Evolutionary conservation across 2,888 invertebrate genomes (phyloP), one percentile per base, ranked within the genome.

Genomic region (Apamea monoglypha): DNA sequence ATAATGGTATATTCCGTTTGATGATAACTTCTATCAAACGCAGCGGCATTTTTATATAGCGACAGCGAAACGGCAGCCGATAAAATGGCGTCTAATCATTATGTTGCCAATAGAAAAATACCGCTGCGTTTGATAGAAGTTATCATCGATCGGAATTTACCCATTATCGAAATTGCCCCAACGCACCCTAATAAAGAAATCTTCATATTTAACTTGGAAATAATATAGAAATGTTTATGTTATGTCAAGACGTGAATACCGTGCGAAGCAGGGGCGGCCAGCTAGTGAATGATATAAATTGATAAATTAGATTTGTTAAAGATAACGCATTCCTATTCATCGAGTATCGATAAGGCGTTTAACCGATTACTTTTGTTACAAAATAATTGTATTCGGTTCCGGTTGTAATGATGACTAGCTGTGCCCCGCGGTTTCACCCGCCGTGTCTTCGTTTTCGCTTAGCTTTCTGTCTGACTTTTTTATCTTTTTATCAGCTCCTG

Each of bases 321-420:
- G 83, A 84, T 84, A 81, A 66, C 79, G 63, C 71, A 84, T 84
- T 84, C 74, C 76, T 59, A 7, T 69, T 71, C 56, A 59, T 59
- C 53, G 69, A 70, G 53, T 53, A 64, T 68, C 29, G 83, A 80
- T 83, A 83, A 76, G 64, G 18, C 12, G 21, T 56, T 70, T 53
- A 64, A 84, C 68, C 77, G 81, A 81, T 81, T 68, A 84, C 25
- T 59, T 53, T 72, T 61, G 36, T 71, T 50, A 50, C 59, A 75
- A 69, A 75, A 47, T 53, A 74, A 72, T 74, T 36, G 36, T 64
- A 36, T 70, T 66, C 14, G 36, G 47, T 75, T 83, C 70, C 75
- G 73, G 61, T n/a, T 61, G 53, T 53, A 67, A 40, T 36, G 53
- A 40, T 63, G 29, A 61, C 61, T 6, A 59, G 16, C 29, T 56